phyloP scores from a whole-genome alignment of 2,888 invertebrate genomes.

The Quadriops clusia region DNA sequence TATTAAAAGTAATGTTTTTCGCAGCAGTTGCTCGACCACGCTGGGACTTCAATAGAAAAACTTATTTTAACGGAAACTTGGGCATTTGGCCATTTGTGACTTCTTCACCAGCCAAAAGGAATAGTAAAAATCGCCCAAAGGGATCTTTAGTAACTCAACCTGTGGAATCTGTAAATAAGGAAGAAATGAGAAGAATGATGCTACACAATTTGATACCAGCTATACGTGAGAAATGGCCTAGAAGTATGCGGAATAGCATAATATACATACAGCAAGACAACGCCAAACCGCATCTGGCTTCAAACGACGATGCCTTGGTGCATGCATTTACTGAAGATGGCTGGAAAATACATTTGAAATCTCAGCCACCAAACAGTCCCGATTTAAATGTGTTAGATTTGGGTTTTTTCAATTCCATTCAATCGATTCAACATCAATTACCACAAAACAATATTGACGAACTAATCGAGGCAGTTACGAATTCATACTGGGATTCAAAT shows the following conservation, averaged over 20 bases:
- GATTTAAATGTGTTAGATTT: too few species aligned
- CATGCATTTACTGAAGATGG: background rate
- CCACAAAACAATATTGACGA: constrained; percentile 4
- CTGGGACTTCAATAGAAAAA: background rate
- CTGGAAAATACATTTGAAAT: background rate
- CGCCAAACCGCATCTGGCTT: background rate
- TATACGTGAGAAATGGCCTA: constrained; percentile 2
- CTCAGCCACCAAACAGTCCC: constrained; percentile 1
- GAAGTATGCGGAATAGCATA: background rate
- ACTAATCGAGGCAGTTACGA: constrained; percentile 1
- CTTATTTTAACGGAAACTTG: background rate
- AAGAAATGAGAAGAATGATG: background rate
- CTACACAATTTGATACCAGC: constrained; percentile 1
- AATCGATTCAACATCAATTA: constrained; percentile 2
- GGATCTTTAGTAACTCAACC: constrained; percentile 3
- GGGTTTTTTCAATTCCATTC: constrained; percentile 3
- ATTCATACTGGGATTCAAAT: background rate
- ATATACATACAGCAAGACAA: constrained; percentile 2
- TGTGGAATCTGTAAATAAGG: constrained; percentile 1
- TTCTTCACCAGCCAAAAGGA: background rate
- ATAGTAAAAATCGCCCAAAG: constrained; percentile 3
- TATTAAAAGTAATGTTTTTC: constrained; percentile 1
- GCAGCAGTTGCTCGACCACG: constrained; percentile 3
- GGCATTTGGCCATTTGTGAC: constrained; percentile 3
- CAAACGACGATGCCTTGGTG: background rate